These are phyloP conservation scores for Atrichornis clamosus DNA, from an alignment of 2,113 vertebrate species.

Conservation along the genomic window DNA sequence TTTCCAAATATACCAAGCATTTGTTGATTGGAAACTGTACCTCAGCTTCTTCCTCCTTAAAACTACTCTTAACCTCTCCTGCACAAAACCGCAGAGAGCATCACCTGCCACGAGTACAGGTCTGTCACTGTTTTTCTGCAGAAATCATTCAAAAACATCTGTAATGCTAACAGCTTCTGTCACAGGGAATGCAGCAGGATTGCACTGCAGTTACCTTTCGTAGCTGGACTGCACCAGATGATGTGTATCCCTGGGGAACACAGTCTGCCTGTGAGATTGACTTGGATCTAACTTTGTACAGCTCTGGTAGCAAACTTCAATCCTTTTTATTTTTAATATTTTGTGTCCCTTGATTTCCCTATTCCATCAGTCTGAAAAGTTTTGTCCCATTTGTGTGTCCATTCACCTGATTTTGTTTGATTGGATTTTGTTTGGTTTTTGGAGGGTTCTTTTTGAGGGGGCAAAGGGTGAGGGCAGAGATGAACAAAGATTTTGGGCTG, in stretches of 20 bases:
- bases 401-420: background rate
- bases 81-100: background rate
- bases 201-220: background rate
- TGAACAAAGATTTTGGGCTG: background rate
- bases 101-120: background rate
- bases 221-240: background rate
- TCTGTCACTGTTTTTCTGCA: background rate
- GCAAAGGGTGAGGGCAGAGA: background rate
- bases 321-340: background rate
- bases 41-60: background rate
- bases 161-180: background rate
- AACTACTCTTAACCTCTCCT: background rate
- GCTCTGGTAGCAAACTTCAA: background rate
- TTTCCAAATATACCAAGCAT: background rate
- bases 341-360: background rate
- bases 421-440: background rate
- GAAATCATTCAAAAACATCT: background rate
- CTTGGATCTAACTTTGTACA: background rate
- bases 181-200: background rate
- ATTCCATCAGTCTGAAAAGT: background rate
- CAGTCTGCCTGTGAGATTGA: background rate
- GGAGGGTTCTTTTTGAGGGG: accelerated
- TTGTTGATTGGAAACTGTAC: background rate
- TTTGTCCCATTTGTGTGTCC: background rate
- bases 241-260: background rate